A percentile compares a stretch with the other conserved stretches of the same genome.
These are phyloP conservation scores for Brachyopa scutellaris DNA, from an alignment of 2,888 invertebrate species.

Conservation along the genomic window DNA sequence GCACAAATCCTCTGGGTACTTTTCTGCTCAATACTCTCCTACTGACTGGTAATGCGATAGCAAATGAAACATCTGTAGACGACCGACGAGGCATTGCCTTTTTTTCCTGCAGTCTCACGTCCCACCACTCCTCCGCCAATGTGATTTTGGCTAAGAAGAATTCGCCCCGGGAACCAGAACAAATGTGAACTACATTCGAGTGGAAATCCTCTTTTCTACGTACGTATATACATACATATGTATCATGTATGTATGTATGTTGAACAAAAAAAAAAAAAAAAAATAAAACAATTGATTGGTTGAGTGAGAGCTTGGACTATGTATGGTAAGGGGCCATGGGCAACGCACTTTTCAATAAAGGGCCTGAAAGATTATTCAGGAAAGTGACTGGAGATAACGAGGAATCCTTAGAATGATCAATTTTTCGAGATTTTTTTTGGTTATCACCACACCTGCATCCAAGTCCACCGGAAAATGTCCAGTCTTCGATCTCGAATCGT, in stretches of 20 bases:
- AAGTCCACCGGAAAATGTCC: too few species aligned
- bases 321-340: too few species aligned
- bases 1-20: slow-evolving; percentile 37
- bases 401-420: too few species aligned
- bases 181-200: slow-evolving; percentile 35
- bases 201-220: slow-evolving; percentile 29
- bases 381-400: too few species aligned
- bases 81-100: not conserved
- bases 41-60: slow-evolving; percentile 31
- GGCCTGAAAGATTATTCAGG: too few species aligned
- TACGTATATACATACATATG: not conserved
- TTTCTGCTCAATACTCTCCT: slow-evolving; percentile 9
- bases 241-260: too few species aligned
- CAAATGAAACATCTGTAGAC: slow-evolving; percentile 19
- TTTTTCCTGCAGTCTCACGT: too few species aligned
- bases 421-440: too few species aligned
- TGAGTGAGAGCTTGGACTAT: not conserved
- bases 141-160: slow-evolving; percentile 21
- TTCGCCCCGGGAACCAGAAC: slow-evolving; percentile 15
- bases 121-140: not conserved
- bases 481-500: too few species aligned
- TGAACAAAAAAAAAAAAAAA: too few species aligned
- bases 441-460: too few species aligned
- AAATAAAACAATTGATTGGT: slow-evolving; percentile 2
- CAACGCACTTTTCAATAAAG: too few species aligned